Conservation (phyloP, 2,113 vertebrate genomes). For the Cromileptes altivelis region DNA sequence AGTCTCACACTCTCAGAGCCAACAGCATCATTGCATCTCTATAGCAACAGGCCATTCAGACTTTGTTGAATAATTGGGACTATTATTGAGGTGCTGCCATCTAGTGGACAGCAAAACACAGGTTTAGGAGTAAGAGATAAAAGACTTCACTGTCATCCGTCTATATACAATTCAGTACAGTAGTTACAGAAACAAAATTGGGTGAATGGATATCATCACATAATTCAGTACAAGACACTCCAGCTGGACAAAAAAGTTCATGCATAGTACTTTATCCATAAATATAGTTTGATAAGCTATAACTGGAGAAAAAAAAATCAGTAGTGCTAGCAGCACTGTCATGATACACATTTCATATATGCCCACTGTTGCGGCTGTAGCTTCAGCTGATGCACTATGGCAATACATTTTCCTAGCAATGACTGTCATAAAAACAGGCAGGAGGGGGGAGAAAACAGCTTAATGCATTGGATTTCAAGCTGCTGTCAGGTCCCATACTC, state of each 20-base stretch:
- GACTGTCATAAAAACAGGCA: background rate
- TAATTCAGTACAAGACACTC: constrained; percentile 4
- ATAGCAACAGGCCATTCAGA: constrained; percentile 68
- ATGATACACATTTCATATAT: background rate
- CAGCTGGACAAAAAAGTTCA: background rate
- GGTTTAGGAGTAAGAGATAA: background rate
- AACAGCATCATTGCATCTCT: constrained; percentile 72
- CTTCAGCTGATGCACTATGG: background rate
- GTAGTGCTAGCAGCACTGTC: background rate
- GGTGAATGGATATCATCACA: background rate
- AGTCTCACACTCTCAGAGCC: constrained; percentile 36
- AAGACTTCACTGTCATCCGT: too few relatives aligned
- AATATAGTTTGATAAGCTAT: background rate
- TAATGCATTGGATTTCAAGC: background rate
- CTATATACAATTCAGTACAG: too few relatives aligned
- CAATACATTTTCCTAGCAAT: constrained; percentile 1
- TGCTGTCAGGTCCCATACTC: background rate
- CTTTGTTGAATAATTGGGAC: constrained; percentile 6
- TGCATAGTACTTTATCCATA: background rate
- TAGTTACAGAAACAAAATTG: too few relatives aligned
- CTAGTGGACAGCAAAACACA: constrained; percentile 59
- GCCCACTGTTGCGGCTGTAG: background rate
- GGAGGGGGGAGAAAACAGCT: background rate
- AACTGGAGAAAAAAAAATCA: background rate
- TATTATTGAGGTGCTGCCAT: constrained; percentile 61